Evolutionary conservation across 92 coral and sea anemone genomes (phyloP), one percentile per base, ranked within the genome.

Genomic region (Pocillopora grandis): DNA sequence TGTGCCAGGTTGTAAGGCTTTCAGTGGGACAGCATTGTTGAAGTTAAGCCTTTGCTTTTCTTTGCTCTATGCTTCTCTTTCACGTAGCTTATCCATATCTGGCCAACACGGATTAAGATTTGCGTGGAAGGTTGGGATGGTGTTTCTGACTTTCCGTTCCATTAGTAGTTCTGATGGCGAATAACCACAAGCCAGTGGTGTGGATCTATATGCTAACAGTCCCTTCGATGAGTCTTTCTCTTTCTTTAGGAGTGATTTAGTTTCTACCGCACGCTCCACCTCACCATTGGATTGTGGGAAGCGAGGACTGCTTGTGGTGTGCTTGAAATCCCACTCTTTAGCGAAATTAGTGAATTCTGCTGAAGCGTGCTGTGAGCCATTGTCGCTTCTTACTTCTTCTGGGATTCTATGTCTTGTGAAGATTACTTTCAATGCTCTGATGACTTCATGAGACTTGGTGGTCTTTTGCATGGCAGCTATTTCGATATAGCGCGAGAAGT

Each of bases 121-220:
- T 56, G 68, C 48, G 65, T 76, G 82, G 21, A 84, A 76, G 19
- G 88, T 84, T 76, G 79, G 83, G 78, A 85, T 85, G 68, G 79
- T 59, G 78, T 35, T 69, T 68, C 88, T 36, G 17, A 77, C 77
- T 69, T 80, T 77, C 65, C 88, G 18, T 77, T 72, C 88, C 84
- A 69, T 77, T 11, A 85, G 88, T 80, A 85, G 63, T 67, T 85
- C 84, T 19, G 83, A 74, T 59, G 88, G 88, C 59, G 83, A 77
- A 76, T 76, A 76, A 7, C 84, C 80, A 36, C 81, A 66, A 56
- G 83, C 80, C 5, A 83, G 59, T 13, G 84, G 35, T 23, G 87
- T 82, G 21, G 90, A 81, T 69, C 90, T 87, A 62, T 87, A 81
- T 64, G 86, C 86, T 18, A 86, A 58, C 79, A 80, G 79, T 86